A percentile compares a stretch with the other conserved stretches of the same genome.
phyloP scores from a whole-genome alignment of 2,113 vertebrate species.

The Leucopsar rothschildi region DNA sequence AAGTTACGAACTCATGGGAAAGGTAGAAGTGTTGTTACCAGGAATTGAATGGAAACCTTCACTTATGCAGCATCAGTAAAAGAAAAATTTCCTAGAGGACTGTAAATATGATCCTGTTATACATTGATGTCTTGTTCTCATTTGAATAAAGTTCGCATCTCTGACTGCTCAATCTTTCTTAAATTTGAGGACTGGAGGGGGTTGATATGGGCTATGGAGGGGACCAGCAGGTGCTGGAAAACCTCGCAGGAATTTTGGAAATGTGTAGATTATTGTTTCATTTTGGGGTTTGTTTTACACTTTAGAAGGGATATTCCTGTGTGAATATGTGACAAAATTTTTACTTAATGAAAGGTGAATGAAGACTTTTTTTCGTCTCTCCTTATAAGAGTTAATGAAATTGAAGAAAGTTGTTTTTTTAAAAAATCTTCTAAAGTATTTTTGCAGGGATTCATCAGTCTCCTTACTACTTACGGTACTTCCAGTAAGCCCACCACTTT shows the following conservation, averaged over 20 bases:
- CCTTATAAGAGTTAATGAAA: not conserved
- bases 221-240: not conserved
- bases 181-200: not conserved
- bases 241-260: not conserved
- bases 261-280: not conserved
- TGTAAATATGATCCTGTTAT: not conserved
- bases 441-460: not conserved
- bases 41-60: not conserved
- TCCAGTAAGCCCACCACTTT: not conserved
- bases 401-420: not conserved
- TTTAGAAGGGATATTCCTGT: not conserved
- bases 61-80: not conserved
- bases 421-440: not conserved
- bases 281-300: not conserved
- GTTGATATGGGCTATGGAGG: not conserved
- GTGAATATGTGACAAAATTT: not conserved
- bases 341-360: not conserved
- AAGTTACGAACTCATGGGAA: not conserved
- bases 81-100: not conserved
- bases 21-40: not conserved
- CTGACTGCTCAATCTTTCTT: not conserved
- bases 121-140: not conserved
- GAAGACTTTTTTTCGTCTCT: not conserved
- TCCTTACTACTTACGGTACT: not conserved
- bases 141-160: not conserved